Evolutionary conservation across 2,888 invertebrate species (phyloP), one percentile per base, ranked within the genome.

Genomic region (Metellina segmentata): DNA sequence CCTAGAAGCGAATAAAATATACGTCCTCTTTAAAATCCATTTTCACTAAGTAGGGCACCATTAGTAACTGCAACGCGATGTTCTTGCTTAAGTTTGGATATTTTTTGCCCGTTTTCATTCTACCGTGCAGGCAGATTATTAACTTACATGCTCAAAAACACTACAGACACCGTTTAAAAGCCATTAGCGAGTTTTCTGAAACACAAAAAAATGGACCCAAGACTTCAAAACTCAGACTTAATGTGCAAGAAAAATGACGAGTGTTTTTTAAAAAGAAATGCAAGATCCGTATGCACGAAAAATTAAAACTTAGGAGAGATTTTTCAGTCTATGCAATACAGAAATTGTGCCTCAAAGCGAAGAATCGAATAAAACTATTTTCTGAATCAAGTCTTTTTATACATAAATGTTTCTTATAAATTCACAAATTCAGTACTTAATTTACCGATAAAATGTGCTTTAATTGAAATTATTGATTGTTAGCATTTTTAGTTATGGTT

Each of bases 121-220:
- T 77, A 16, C n/a, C 79, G 79, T 79, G 79, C 9, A 19, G 20
- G 20, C 2, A 34, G 20, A 79, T 79, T 79, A 79, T 79, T 79
- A 79, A 20, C 79, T 61, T 53, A 79, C 53, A 34, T 61, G 79
- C 20, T 11, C 20, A 53, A 53, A 34, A 79, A 20, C 79, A 79
- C n/a, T 79, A 20, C 11, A 79, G 79, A 61, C 79, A 79, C 53
- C 79, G 79, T 79, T 79, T 79, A 61, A 79, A 79, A 79, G 53
- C 79, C 79, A 79, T 79, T 79, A 79, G 79, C 34, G 20, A 79
- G 19, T 52, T 79, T 7, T 13, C 20, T 8, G 6, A 7, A 51
- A 6, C 48, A n/a, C 5, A 79, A 61, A 6, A 79, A 34, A 53
- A 61, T 11, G 53, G 11, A 53, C 16, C 34, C 2, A 9, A 1